Base-by-base conservation (phyloP, 2,113 vertebrate species). In the Tor tambroides region DNA sequence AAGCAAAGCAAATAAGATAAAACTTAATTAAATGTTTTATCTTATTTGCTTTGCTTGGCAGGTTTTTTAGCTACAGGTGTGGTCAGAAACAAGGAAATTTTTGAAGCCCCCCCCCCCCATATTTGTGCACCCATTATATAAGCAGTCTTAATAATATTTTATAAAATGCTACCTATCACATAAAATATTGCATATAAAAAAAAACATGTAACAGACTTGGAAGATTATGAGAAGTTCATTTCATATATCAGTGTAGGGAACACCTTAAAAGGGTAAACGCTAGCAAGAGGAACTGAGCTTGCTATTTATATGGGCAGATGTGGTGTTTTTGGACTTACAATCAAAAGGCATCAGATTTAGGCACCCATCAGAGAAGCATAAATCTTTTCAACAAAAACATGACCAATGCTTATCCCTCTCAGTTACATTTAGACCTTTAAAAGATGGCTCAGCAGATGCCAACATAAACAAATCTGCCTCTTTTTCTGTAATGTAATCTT, bases 341-440 rank as follows among this genome's bases (percentile, higher is more conserved):
- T 80, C 78, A 26, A 65, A 80, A 80, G 11, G 79, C 32, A 80
- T 80, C 35, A 63, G 14, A 63, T 56, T 21, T 26, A 78, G 30
- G 26, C 17, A 56, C 30, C 17, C 51, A 35, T 38, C 21, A n/a
- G 28, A 38, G 26, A 78, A 38, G 8, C 30, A 26, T 43, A 28
- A 65, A 28, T 6, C 38, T 38, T 61, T 80, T 43, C 14, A 63
- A 46, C 72, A 61, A 38, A 59, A 59, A 35, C 19, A 59, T 32
- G 10, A n/a, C 51, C 51, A 38, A n/a, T n/a, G 54, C 38, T 2
- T 26, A 6, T 46, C 23, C 41, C 23, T 61, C 51, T 51, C 12
- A 17, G 46, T 46, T 17, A 17, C 28, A 23, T 35, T n/a, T 35
- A 23, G 49, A 63, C n/a, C 21, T 43, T 65, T 26, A 21, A 43